Conservation (phyloP, 1,140 invertebrate species). For the Eriocheir sinensis region DNA sequence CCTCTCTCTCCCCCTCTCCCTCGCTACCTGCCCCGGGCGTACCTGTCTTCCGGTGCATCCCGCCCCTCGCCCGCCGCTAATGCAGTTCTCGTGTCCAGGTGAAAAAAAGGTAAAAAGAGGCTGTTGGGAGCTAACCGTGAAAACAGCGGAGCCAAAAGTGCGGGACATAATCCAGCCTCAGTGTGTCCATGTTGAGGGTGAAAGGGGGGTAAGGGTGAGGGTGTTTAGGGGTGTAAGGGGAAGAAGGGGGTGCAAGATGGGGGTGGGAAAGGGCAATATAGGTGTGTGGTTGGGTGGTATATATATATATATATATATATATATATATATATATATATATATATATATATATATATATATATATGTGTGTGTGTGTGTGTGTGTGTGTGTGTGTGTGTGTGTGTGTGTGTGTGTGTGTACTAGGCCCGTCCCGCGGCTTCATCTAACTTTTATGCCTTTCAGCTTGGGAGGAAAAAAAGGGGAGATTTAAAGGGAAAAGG, state of each 20-base stretch:
- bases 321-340: slow-evolving; percentile 6
- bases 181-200: not conserved
- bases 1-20: not conserved
- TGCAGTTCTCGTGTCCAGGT: slow-evolving; percentile 19
- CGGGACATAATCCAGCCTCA: not conserved
- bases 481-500: not conserved
- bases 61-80: not conserved
- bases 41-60: not conserved
- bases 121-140: not conserved
- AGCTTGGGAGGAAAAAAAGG: too few relatives aligned
- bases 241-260: not conserved
- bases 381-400: slow-evolving; percentile 37
- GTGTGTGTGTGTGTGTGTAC: not conserved
- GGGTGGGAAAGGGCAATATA: not conserved
- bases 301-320: not conserved
- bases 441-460: not conserved
- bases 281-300: not conserved
- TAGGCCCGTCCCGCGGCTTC: too few relatives aligned
- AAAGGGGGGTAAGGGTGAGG: not conserved
- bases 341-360: slow-evolving; percentile 51
- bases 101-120: not conserved
- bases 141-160: not conserved
- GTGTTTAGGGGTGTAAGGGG: not conserved
- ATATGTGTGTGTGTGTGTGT: slow-evolving; percentile 48
- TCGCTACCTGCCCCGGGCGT: not conserved